phyloP scores from a whole-genome alignment of 2,888 invertebrate species.

The Ornithoptera alexandrae region DNA sequence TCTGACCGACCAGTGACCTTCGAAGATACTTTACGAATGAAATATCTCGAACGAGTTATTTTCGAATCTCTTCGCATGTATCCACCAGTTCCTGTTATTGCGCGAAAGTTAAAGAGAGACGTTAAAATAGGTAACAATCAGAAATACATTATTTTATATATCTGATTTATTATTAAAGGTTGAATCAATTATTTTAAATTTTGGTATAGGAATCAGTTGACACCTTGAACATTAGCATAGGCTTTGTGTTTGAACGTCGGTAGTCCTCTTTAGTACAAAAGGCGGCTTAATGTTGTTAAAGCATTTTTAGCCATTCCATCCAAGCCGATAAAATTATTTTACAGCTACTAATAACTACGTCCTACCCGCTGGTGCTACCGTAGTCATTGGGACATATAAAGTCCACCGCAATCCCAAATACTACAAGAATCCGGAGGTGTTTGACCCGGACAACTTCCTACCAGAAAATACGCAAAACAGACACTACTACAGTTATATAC shows the following conservation, averaged over 20 bases:
- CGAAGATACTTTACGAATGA: constrained; percentile 89
- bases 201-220: too few relatives aligned
- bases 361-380: constrained; percentile 85
- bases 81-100: constrained; percentile 89
- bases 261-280: too few relatives aligned
- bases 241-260: too few relatives aligned
- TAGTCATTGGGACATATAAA: constrained; percentile 83
- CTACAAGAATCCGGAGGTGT: constrained; percentile 85
- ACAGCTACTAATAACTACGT: constrained; percentile 82
- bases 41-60: constrained; percentile 88
- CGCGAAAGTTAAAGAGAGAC: constrained; percentile 84
- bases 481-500: constrained; percentile 89
- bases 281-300: too few relatives aligned
- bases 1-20: constrained; percentile 88
- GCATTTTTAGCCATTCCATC: too few relatives aligned
- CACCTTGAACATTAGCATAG: too few relatives aligned
- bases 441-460: constrained; percentile 89
- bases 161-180: too few relatives aligned
- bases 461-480: constrained; percentile 87
- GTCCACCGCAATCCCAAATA: constrained; percentile 84
- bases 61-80: constrained; percentile 88
- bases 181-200: too few relatives aligned
- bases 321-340: constrained; percentile 31
- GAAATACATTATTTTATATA: neutral
- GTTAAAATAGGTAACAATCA: constrained; percentile 80